These are phyloP conservation scores for Corythoichthys intestinalis DNA, from an alignment of 2,113 vertebrate species.

Conservation along the genomic window DNA sequence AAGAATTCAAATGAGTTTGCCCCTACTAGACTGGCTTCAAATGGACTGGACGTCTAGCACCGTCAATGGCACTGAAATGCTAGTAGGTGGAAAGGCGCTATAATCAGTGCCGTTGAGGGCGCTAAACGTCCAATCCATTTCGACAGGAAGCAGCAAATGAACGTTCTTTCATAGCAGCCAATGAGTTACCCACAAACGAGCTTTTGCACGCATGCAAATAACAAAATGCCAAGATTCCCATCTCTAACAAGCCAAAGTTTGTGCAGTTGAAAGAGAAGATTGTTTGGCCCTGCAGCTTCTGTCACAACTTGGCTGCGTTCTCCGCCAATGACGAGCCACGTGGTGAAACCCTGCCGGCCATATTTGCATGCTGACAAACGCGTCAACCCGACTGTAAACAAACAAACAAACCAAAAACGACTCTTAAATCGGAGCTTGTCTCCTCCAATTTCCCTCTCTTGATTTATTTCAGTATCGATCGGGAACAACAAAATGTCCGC, in stretches of 20 bases:
- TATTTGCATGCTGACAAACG: slow-evolving; percentile 36
- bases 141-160: too few species aligned
- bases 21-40: too few species aligned
- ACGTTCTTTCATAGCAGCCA: neutral
- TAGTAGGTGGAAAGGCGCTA: too few species aligned
- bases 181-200: neutral
- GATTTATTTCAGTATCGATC: slow-evolving; percentile 13
- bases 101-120: neutral
- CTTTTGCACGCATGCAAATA: neutral
- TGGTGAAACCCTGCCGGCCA: slow-evolving; percentile 23
- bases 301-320: slow-evolving; percentile 25
- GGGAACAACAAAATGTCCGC: neutral
- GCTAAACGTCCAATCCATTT: too few species aligned
- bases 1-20: too few species aligned
- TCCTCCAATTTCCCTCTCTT: neutral
- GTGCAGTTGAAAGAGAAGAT: slow-evolving; percentile 13
- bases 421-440: slow-evolving; percentile 8
- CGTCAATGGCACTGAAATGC: too few species aligned
- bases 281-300: slow-evolving; percentile 37
- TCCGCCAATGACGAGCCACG: slow-evolving; percentile 24
- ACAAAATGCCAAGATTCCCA: slow-evolving; percentile 5
- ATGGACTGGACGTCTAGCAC: neutral
- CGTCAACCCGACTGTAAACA: slow-evolving; percentile 20
- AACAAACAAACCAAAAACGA: slow-evolving; percentile 4
- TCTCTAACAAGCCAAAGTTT: slow-evolving; percentile 10